Percentiles rank a stretch among this genome's conserved stretches.
Conservation (phyloP, 2,113 vertebrate species). For the Marmota monax region DNA sequence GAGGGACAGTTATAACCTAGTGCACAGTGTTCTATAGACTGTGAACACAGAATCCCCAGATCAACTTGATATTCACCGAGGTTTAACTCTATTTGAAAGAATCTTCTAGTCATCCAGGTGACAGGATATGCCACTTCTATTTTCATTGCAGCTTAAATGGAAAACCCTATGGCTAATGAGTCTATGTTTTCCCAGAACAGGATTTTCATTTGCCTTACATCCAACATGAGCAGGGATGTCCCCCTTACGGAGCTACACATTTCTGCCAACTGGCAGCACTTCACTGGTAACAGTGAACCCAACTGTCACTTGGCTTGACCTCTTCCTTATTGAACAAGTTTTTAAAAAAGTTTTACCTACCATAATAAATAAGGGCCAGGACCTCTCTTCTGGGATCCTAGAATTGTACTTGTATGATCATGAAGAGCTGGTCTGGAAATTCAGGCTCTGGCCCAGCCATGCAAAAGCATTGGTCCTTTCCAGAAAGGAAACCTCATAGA, state of each 20-base stretch:
- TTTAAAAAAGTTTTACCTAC: not conserved
- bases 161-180: not conserved
- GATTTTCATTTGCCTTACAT: not conserved
- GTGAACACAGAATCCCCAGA: not conserved
- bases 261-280: not conserved
- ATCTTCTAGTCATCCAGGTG: not conserved
- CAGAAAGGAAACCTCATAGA: not conserved
- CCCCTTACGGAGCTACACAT: not conserved
- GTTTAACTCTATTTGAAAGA: not conserved
- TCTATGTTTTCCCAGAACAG: not conserved
- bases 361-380: not conserved
- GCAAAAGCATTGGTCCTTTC: not conserved
- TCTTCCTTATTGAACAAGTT: not conserved
- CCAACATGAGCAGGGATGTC: not conserved
- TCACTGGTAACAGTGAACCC: not conserved
- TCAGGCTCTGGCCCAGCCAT: not conserved
- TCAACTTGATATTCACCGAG: not conserved
- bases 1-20: fast-evolving
- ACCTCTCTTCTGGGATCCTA: not conserved
- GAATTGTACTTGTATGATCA: not conserved
- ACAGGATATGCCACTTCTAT: not conserved
- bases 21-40: not conserved
- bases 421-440: not conserved
- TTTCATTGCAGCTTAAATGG: not conserved
- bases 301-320: not conserved